Conservation (phyloP, 2,113 vertebrate species). For the Callorhinus ursinus region DNA sequence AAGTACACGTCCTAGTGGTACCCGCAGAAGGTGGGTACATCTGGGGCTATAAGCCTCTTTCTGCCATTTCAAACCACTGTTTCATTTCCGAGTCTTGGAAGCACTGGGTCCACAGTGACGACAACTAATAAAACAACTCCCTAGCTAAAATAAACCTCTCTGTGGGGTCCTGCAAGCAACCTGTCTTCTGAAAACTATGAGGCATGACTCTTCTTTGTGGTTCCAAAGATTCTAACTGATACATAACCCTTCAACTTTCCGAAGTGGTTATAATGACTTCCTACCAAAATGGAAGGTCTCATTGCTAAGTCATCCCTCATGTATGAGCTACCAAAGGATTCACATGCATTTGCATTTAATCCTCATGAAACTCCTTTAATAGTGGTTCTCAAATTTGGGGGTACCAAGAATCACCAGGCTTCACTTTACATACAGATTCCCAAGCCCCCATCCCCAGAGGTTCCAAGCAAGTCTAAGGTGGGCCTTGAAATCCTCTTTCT, state of each 20-base stretch:
- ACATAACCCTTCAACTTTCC: background rate
- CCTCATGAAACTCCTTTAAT: background rate
- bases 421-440: background rate
- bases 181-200: background rate
- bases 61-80: background rate
- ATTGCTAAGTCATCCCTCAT: background rate
- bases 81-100: background rate
- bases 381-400: background rate
- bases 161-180: background rate
- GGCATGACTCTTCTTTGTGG: background rate
- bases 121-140: background rate
- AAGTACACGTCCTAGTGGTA: background rate
- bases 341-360: background rate
- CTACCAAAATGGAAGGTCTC: background rate
- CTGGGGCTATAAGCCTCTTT: background rate
- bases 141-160: background rate
- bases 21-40: background rate
- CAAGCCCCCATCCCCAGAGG: background rate
- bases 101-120: background rate
- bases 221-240: background rate
- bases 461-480: conserved; percentile 1
- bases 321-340: background rate
- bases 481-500: background rate
- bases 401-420: background rate
- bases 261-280: background rate